Evolutionary conservation across 2,888 invertebrate genomes (phyloP).

Genomic region (Clunio marinus): DNA sequence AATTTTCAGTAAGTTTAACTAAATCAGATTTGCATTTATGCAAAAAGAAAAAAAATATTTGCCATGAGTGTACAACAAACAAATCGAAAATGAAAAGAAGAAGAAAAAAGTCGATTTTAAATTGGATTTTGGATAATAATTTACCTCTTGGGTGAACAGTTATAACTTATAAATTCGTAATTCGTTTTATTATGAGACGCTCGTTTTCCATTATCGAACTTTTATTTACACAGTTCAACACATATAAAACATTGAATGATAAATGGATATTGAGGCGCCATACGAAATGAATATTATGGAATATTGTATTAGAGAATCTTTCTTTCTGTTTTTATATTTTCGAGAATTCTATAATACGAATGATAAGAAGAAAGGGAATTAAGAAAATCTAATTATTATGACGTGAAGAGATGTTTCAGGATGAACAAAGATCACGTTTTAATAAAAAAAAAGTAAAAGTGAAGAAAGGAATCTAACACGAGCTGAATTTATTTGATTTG

Average conservation of each 20-base stretch:
- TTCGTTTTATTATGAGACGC: slow-evolving; percentile 20
- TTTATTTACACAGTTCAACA: slow-evolving; percentile 19
- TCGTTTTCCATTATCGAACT: slow-evolving; percentile 23
- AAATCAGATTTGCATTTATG: slow-evolving; percentile 17
- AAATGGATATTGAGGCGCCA: slow-evolving; percentile 38
- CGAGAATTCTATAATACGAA: neutral
- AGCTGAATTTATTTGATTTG: too few species aligned
- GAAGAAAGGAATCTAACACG: too few species aligned
- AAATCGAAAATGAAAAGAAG: slow-evolving; percentile 3
- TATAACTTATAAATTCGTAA: slow-evolving; percentile 23
- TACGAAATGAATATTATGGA: slow-evolving; percentile 23
- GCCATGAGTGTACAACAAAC: too few species aligned
- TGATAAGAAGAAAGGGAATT: too few species aligned
- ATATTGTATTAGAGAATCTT: neutral
- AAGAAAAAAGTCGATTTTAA: slow-evolving; percentile 18
- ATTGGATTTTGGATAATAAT: slow-evolving; percentile 36
- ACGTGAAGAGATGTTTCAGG: too few species aligned
- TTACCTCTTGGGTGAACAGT: slow-evolving; percentile 30
- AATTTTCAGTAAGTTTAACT: slow-evolving; percentile 25
- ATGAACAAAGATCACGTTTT: too few species aligned
- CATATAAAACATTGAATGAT: slow-evolving; percentile 22
- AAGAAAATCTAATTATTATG: too few species aligned
- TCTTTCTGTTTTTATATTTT: neutral
- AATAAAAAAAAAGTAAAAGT: too few species aligned
- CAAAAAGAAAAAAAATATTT: too few species aligned